Percentiles rank a stretch among this genome's conserved stretches.
phyloP scores from a whole-genome alignment of 2,113 vertebrate genomes.

The Nyctereutes procyonoides region DNA sequence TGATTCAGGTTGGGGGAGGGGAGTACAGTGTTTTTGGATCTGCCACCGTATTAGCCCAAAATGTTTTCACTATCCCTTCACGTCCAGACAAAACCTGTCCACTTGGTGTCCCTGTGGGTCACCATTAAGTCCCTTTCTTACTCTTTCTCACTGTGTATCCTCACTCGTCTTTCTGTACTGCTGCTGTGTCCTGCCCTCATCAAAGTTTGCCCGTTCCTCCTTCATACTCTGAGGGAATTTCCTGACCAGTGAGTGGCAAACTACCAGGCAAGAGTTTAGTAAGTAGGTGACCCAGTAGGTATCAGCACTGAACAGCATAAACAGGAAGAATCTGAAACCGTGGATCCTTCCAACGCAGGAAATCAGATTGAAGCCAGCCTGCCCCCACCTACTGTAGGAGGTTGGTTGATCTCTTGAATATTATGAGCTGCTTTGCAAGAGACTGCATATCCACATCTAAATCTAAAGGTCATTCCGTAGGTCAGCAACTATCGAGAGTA shows the following conservation, averaged over 20 bases:
- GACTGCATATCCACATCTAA: neutral
- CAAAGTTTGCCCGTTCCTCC: neutral
- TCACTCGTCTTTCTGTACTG: neutral
- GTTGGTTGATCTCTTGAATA: neutral
- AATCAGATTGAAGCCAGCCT: neutral
- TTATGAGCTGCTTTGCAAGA: neutral
- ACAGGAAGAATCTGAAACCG: no score
- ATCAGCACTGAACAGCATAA: neutral
- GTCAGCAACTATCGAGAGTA: neutral
- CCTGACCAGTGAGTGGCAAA: neutral
- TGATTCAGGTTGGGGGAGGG: neutral
- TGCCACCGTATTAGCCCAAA: accelerated
- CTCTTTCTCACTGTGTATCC: neutral
- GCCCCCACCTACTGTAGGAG: neutral
- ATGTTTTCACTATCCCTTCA: neutral
- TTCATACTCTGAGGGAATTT: neutral
- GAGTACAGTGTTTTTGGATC: neutral
- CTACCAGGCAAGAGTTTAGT: neutral
- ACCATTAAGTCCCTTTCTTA: no score
- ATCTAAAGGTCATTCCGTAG: neutral
- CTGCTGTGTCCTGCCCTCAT: neutral
- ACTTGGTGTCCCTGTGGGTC: neutral
- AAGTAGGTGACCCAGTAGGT: neutral
- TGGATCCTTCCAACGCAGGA: neutral
- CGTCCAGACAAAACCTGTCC: neutral